Conservation (phyloP, 2,888 invertebrate genomes). For the Aphodius granarius region DNA sequence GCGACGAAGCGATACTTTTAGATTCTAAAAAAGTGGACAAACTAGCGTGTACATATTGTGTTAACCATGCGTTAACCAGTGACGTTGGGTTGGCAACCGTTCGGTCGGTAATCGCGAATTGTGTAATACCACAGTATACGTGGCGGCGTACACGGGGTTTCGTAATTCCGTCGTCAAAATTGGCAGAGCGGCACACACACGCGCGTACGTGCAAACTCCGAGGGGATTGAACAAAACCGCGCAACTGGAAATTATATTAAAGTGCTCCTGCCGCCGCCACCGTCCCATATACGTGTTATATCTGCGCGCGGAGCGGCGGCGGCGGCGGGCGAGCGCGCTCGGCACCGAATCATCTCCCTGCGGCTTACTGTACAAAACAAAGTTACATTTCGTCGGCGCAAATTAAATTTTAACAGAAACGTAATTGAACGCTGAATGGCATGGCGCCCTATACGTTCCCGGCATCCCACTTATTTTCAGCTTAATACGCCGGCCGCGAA, state of each 20-base stretch:
- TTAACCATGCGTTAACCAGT: not conserved
- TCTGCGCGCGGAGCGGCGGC: slow-evolving; percentile 24
- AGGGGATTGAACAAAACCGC: slow-evolving; percentile 51
- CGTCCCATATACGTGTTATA: slow-evolving; percentile 33
- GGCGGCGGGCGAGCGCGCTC: slow-evolving; percentile 1
- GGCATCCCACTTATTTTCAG: slow-evolving; percentile 48
- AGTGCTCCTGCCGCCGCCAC: slow-evolving; percentile 38
- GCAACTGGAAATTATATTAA: slow-evolving; percentile 53
- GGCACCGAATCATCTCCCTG: slow-evolving; percentile 43
- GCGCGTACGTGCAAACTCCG: slow-evolving; percentile 51
- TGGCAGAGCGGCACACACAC: slow-evolving; percentile 35
- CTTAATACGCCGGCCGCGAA: not conserved
- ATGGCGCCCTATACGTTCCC: slow-evolving; percentile 50
- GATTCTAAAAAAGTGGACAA: too few species aligned
- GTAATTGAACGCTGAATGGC: slow-evolving; percentile 54
- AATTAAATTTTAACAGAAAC: slow-evolving; percentile 53
- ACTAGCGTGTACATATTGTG: not conserved
- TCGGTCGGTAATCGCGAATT: slow-evolving; percentile 6
- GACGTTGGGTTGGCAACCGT: not conserved
- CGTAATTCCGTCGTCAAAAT: slow-evolving; percentile 49
- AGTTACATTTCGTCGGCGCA: slow-evolving; percentile 53
- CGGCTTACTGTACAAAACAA: slow-evolving; percentile 51
- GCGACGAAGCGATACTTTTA: too few species aligned
- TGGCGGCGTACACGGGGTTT: slow-evolving; percentile 30
- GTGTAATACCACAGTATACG: slow-evolving; percentile 33